Conservation (phyloP, 2,113 vertebrate genomes). For the Picathartes gymnocephalus region DNA sequence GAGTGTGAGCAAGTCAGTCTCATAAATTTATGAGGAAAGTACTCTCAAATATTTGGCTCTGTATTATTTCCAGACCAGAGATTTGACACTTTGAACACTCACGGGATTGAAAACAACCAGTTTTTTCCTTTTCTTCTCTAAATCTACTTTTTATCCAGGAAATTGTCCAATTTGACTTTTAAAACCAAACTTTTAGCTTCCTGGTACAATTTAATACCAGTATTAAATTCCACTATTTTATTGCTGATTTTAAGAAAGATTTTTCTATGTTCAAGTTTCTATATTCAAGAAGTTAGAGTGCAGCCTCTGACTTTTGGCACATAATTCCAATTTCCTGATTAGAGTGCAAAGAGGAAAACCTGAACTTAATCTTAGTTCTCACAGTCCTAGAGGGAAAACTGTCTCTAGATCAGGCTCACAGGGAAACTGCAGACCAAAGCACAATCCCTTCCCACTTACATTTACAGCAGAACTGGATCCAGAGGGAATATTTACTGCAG, state of each 20-base stretch:
- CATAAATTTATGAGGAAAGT: neutral
- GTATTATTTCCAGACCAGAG: neutral
- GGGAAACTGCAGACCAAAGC: conserved; percentile 2
- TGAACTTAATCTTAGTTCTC: neutral
- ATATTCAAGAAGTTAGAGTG: neutral
- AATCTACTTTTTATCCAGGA: neutral
- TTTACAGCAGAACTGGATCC: neutral
- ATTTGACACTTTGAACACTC: neutral
- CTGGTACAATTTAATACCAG: neutral
- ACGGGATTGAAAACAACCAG: neutral
- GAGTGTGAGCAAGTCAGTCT: neutral
- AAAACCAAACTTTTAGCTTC: neutral
- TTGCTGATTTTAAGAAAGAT: neutral
- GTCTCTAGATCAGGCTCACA: neutral
- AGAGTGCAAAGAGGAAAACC: neutral
- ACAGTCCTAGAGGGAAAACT: neutral
- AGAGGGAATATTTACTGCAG: conserved; percentile 7
- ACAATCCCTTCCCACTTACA: neutral
- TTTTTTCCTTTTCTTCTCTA: neutral
- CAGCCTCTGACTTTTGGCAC: neutral
- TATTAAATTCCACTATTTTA: neutral
- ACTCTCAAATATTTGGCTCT: neutral
- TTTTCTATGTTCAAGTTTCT: neutral
- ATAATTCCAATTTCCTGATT: neutral
- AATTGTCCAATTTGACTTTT: neutral